Conservation (phyloP, 2,797 vertebrate genomes). For the Anableps anableps region DNA sequence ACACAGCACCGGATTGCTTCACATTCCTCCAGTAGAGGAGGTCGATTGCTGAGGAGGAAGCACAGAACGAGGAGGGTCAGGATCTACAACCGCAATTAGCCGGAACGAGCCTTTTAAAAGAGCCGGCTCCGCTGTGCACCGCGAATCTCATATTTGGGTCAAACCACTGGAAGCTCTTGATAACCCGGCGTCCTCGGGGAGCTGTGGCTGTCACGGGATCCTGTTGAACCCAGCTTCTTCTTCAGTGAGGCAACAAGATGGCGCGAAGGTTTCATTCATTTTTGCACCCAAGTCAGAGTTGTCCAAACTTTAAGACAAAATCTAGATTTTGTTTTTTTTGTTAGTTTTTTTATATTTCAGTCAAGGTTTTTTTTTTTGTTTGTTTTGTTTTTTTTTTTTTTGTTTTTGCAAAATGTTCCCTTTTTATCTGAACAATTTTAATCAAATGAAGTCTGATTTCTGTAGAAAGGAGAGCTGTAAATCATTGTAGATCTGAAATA, state of each 20-base stretch:
- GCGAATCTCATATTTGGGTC: constrained; percentile 70
- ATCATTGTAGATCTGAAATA: too few species aligned
- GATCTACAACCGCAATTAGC: constrained; percentile 1
- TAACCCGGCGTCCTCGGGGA: constrained; percentile 60
- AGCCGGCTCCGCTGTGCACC: constrained; percentile 32
- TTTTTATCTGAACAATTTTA: too few species aligned
- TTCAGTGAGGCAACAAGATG: constrained; percentile 18
- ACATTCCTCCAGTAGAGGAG: constrained; percentile 98
- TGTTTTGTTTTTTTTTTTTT: too few species aligned
- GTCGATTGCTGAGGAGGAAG: constrained; percentile 87
- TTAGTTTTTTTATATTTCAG: too few species aligned
- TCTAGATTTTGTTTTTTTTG: too few species aligned
- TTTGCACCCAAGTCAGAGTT: constrained; percentile 35
- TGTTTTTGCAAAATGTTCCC: too few species aligned
- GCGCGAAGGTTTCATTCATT: constrained; percentile 24
- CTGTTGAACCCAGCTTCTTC: constrained; percentile 67
- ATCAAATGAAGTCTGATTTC: too few species aligned
- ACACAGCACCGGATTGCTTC: constrained; percentile 94
- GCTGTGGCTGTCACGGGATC: constrained; percentile 49
- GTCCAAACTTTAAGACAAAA: too few species aligned
- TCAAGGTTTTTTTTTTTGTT: too few species aligned
- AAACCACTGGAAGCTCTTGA: constrained; percentile 71
- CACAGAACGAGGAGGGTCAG: constrained; percentile 45
- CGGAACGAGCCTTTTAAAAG: constrained; percentile 26
- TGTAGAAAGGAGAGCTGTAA: too few species aligned